Conservation (phyloP, 2,888 invertebrate species). For the Drosophila paracracens region DNA sequence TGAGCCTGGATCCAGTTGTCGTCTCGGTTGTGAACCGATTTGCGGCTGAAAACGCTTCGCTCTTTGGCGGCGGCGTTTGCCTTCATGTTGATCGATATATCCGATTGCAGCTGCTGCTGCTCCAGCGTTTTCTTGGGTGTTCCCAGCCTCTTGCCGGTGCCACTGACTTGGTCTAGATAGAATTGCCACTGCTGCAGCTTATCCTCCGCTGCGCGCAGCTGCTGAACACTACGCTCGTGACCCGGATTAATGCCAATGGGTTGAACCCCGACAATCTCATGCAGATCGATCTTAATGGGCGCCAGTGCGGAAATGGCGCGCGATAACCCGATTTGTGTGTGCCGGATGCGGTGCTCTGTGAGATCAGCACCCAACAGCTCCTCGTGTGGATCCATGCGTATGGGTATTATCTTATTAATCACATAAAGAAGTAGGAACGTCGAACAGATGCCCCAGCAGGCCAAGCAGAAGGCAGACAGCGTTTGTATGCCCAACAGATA, state of each 20-base stretch:
- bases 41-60: constrained; percentile 70
- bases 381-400: constrained; percentile 93
- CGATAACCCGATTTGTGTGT: constrained; percentile 88
- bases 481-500: constrained; percentile 93
- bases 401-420: constrained; percentile 91
- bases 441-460: constrained; percentile 90
- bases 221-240: constrained; percentile 82
- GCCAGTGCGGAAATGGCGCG: constrained; percentile 91
- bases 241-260: constrained; percentile 90
- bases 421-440: constrained; percentile 91
- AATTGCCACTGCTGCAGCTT: constrained; percentile 83
- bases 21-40: constrained; percentile 60
- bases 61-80: constrained; percentile 44
- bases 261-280: constrained; percentile 80
- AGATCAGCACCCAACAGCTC: constrained; percentile 96
- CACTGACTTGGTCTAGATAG: constrained; percentile 80
- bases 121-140: constrained; percentile 37
- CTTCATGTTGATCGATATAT: constrained; percentile 54
- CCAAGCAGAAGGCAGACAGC: constrained; percentile 89
- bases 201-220: constrained; percentile 82
- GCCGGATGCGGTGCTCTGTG: constrained; percentile 93
- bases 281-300: constrained; percentile 87
- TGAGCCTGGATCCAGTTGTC: constrained; percentile 52
- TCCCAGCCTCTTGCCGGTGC: constrained; percentile 23
- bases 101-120: constrained; percentile 45